Percentiles rank a stretch among this genome's conserved stretches.
phyloP scores from a whole-genome alignment of 2,888 invertebrate genomes.

The Macropis europaea region DNA sequence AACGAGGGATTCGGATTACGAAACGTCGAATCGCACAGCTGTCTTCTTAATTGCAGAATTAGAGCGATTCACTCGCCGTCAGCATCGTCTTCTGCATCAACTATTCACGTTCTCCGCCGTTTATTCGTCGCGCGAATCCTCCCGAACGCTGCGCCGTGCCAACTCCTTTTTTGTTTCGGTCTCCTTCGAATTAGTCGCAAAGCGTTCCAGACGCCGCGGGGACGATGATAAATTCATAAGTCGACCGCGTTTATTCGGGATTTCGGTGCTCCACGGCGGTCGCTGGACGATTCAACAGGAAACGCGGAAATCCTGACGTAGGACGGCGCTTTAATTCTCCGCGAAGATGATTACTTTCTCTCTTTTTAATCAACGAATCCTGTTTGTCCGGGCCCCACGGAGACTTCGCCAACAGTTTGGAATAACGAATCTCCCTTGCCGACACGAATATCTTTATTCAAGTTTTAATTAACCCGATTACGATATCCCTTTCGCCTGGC shows the following conservation, averaged over 20 bases:
- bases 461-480: constrained; percentile 42
- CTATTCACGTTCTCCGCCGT: neutral
- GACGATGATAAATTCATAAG: constrained; percentile 9
- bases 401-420: neutral
- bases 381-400: neutral
- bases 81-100: neutral
- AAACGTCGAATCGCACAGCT: neutral
- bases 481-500: constrained; percentile 3
- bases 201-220: too few species aligned
- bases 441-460: constrained; percentile 31
- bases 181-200: neutral
- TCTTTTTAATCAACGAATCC: neutral
- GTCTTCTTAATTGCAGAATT: constrained; percentile 15
- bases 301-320: neutral
- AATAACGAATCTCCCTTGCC: neutral
- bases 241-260: neutral
- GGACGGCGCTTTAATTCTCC: neutral
- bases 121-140: neutral
- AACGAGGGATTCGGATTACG: neutral
- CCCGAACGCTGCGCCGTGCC: too few species aligned
- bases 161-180: neutral
- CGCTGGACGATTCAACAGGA: neutral
- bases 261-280: neutral
- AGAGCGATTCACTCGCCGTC: neutral
- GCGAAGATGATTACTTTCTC: neutral